phyloP scores from a whole-genome alignment of 2,113 vertebrate species.

The Pyrgilauda ruficollis region DNA sequence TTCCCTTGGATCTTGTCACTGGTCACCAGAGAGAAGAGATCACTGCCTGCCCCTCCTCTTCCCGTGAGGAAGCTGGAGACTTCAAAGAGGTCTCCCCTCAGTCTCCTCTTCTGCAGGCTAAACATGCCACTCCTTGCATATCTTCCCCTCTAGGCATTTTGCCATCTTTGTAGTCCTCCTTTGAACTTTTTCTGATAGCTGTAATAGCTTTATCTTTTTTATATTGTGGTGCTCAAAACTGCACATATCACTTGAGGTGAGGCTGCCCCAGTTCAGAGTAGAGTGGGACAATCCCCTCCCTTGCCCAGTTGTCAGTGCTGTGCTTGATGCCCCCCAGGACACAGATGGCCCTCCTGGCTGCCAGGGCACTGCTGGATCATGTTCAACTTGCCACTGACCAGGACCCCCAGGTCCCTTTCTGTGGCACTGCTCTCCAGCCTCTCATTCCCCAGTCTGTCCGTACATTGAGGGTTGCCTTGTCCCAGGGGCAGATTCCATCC shows the following conservation, averaged over 20 bases:
- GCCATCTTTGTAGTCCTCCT: neutral
- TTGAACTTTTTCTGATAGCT: neutral
- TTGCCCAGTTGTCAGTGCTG: fast-evolving
- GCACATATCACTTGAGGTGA: fast-evolving
- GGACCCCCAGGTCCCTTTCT: neutral
- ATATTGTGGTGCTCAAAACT: neutral
- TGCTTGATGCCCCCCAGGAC: neutral
- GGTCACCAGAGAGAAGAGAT: neutral
- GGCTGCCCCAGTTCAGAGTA: fast-evolving
- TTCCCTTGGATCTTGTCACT: neutral
- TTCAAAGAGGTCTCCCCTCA: neutral
- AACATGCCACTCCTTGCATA: neutral
- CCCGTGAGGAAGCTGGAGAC: neutral
- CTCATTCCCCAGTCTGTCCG: neutral
- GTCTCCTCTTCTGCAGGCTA: neutral
- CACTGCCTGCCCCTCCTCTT: neutral
- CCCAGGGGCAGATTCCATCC: neutral
- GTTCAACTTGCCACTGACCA: fast-evolving
- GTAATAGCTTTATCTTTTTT: neutral
- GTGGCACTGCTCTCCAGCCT: neutral
- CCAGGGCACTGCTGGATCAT: neutral
- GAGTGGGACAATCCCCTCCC: neutral
- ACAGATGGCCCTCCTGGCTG: fast-evolving
- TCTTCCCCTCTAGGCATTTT: neutral
- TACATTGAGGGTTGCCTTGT: neutral